Evolutionary conservation across 2,888 invertebrate genomes (phyloP), one percentile per base, ranked within the genome.

Genomic region (Gryllus longicercus): DNA sequence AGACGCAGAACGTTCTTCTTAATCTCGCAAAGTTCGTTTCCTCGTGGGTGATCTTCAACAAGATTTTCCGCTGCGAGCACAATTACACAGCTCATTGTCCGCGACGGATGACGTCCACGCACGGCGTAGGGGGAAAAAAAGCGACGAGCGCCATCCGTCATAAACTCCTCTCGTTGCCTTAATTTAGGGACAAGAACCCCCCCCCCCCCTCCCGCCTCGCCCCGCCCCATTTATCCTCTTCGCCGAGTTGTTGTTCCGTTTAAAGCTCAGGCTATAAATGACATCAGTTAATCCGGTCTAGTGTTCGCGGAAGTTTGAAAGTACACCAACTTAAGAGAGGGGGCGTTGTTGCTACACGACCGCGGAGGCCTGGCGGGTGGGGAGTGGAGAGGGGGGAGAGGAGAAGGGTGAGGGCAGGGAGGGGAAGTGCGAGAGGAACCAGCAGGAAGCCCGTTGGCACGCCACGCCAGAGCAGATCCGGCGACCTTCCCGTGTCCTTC

Each of bases 221-320:
- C n/a, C 14, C n/a, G 16, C 63, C 5, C 10, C 16, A 14, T 10
- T n/a, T 18, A 63, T n/a, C 63, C n/a, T 63, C 63, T n/a, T 63
- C 8, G 1, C 16, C 63, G 63, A 63, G 63, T 63, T 63, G 63
- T 63, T 63, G 63, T n/a, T 63, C 14, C 63, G 63, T 63, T 63
- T 63, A 63, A 63, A 63, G 63, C 63, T 63, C 16, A 63, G 63
- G 63, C 63, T 63, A 63, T 63, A 63, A 63, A 63, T 63, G 63
- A 63, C 63, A 63, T 63, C 63, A 63, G 63, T 63, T 63, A 63
- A 63, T 63, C 63, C 63, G 63, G 63, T 63, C 16, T 63, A 63
- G 63, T 63, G 63, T 63, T 8, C 63, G 63, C 14, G 63, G 63
- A 63, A 63, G 63, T 63, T 63, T 63, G 63, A 63, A 63, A 63